Evolutionary conservation across 2,113 vertebrate species (phyloP), one percentile per base, ranked within the genome.

Genomic region (Anguilla rostrata): DNA sequence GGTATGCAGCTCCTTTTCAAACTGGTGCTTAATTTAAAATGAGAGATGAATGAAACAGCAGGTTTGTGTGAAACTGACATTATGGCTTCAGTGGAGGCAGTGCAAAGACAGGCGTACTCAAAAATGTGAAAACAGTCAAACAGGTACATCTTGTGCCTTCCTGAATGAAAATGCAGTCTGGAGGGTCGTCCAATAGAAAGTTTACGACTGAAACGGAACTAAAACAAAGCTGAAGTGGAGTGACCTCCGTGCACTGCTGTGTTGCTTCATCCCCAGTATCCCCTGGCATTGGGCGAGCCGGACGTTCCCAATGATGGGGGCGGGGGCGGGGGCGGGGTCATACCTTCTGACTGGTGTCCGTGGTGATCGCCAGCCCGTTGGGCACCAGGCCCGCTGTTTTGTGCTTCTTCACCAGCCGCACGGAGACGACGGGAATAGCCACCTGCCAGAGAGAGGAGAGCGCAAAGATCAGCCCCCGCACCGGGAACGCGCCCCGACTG

Each of bases 331-430:
- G 7, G 63, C 4, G 39, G 22, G 40, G 49, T 22, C 26, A 8
- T 92, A 99, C 98, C 97, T 99, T 99, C 90, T 98, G 96, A 91
- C 96, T 95, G 56, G 96, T 95, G 0, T 92, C 97, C 84, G 98
- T 99, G 91, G 97, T 98, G 93, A 99, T 98, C 81, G 96, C 97
- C 91, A 99, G 92, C 85, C 98, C 98, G 0, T 99, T 99, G 83
- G 98, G 98, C 83, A 99, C 96, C 46, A 99, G 95, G 57, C 98
- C 95, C 0, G 97, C 98, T 0, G 98, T 98, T 93, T 97, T 98
- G 93, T 99, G 98, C 92, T 99, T 99, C 91, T 99, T 99, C 83
- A 99, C 96, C 92, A 97, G 94, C 83, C 97, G 95, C 5, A 99
- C 97, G 0, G 98, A 98, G 6, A 96, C 92, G 9, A 99, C 96